Percentiles rank a stretch among this genome's conserved stretches.
Evolutionary conservation across 2,888 invertebrate species (phyloP).

Genomic region (Parapristionchus giblindavisi): DNA sequence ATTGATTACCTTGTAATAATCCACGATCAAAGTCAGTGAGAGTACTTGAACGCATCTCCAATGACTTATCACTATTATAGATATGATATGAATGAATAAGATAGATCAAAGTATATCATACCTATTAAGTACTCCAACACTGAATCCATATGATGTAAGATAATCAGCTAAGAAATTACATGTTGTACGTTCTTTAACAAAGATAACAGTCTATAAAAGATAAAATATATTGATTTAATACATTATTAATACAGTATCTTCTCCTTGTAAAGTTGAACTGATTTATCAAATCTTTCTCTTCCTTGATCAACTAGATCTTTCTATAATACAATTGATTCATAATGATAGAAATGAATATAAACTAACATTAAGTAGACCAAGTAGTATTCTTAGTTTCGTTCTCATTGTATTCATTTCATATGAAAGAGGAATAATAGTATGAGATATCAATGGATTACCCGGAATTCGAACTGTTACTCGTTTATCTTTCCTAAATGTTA

Average conservation of each 20-base stretch:
- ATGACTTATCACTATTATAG: conserved; percentile 8
- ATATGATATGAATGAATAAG: not conserved
- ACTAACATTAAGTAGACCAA: conserved; percentile 8
- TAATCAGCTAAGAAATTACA: conserved; percentile 14
- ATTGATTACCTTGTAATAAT: not conserved
- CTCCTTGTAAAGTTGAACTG: not conserved
- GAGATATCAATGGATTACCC: conserved; percentile 12
- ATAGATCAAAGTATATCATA: not conserved
- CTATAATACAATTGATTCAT: not conserved
- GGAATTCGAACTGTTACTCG: not conserved
- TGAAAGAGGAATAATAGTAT: conserved; percentile 16
- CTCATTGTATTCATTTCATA: not conserved
- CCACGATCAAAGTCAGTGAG: not conserved
- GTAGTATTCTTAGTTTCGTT: not conserved
- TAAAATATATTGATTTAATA: not conserved
- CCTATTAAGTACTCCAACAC: conserved; percentile 32
- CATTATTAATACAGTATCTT: not conserved
- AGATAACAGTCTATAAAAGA: not conserved
- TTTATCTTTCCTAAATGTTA: not conserved
- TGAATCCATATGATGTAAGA: conserved; percentile 22
- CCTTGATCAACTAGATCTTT: conserved; percentile 7
- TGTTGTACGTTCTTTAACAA: not conserved
- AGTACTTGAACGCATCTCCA: conserved; percentile 4
- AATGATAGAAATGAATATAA: not conserved
- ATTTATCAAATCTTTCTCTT: not conserved